Evolutionary conservation across 2,113 vertebrate species (phyloP), one percentile per base, ranked within the genome.

Genomic region (Triplophysa dalaica): DNA sequence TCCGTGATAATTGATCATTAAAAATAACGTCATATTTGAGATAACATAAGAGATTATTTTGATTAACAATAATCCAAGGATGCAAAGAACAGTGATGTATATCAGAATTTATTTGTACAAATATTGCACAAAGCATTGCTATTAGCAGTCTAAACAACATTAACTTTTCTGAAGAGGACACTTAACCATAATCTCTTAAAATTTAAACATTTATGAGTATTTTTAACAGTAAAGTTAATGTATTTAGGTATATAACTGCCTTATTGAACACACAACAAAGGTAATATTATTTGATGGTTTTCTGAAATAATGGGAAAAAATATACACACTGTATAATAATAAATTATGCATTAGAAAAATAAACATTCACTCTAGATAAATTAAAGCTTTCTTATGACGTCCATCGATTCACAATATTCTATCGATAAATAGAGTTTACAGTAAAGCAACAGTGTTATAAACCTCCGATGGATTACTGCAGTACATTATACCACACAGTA

Each of bases 271-370:
- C 38, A 19, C 14, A 67, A 72, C 26, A 69, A 70, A 9, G 56
- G 48, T 63, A 12, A 65, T 41, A 65, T 58, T 70, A 48, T 24
- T 43, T 65, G 48, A 62, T 66, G n/a, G 17, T 17, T 80, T 80
- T n/a, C 11, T 9, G 14, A 38, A 29, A 38, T 63, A 26, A 75
- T 26, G 41, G 45, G 14, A 75, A 43, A 81, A 69, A 52, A n/a
- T 72, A 65, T 70, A n/a, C 58, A 45, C 45, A 33, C n/a, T 56
- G 41, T 6, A 80, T 54, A 76, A 54, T 48, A 70, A 75, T 26
- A 16, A 70, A 38, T 58, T 75, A 66, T 80, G 61, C 69, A 60
- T 66, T 83, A 80, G 16, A 83, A 83, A 84, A 84, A 81, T 77
- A 78, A 77, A 43, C 67, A 16, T 83, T 75, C 45, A 38, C 21